A percentile compares a stretch with the other conserved stretches of the same genome.
These are phyloP conservation scores for Ruditapes philippinarum DNA, from an alignment of 1,140 invertebrate species.

Conservation along the genomic window DNA sequence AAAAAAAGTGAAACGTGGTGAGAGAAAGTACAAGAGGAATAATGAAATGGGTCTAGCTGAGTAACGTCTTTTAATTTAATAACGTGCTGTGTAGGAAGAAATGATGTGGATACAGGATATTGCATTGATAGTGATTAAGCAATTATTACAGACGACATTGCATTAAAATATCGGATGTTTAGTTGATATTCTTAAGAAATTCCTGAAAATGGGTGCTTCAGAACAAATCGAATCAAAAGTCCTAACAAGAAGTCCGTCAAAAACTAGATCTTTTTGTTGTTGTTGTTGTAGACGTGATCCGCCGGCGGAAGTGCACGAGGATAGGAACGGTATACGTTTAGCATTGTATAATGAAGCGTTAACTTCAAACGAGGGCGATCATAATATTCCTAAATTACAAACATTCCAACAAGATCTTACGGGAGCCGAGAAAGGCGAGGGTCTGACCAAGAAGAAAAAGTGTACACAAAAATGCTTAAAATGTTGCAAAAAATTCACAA, in stretches of 20 bases:
- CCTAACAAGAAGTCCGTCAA: not conserved
- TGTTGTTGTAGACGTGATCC: not conserved
- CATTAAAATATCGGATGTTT: too few species aligned
- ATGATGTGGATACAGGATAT: too few species aligned
- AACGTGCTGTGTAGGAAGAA: too few species aligned
- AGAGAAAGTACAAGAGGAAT: too few species aligned
- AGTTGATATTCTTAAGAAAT: too few species aligned
- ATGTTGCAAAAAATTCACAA: conserved; percentile 85
- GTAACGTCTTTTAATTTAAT: too few species aligned
- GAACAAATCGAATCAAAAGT: not conserved
- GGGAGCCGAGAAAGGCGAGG: not conserved
- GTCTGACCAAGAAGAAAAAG: not conserved
- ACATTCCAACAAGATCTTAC: conserved; percentile 35
- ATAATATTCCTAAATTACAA: conserved; percentile 4
- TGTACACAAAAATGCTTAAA: conserved; percentile 71
- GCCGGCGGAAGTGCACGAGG: not conserved
- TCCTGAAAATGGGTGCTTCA: not conserved
- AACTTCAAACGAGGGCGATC: not conserved
- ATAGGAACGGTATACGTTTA: conserved; percentile 24
- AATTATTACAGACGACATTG: too few species aligned
- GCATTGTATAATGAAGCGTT: not conserved
- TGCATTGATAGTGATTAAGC: too few species aligned
- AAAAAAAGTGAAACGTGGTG: too few species aligned
- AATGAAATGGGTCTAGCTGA: too few species aligned
- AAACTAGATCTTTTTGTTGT: conserved; percentile 5